Base-by-base conservation (phyloP, 2,888 invertebrate genomes). In the Drosophila quinaria region DNA sequence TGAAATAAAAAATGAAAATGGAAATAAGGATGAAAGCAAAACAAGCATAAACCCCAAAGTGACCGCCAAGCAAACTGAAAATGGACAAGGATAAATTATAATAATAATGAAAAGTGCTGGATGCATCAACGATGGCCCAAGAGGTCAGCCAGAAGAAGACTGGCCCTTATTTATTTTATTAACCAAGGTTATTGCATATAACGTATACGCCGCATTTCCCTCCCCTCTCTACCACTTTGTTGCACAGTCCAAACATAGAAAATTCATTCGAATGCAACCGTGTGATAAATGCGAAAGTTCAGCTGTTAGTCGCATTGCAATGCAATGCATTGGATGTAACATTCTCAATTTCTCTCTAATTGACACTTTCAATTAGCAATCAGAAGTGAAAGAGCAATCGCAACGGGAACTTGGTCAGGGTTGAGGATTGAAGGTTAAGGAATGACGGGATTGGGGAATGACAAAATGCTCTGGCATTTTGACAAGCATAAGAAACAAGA, bases 241-340 rank as follows among this genome's bases (percentile, higher is more conserved):
- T 22, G 22, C 22, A 17, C 1, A 11, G 5, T 13, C 19, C 10
- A 35, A 39, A 19, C 49, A 37, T 39, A 15, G 54, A 25, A 39
- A 19, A 15, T 31, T n/a, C 15, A 51, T 29, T 29, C 29, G 8
- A 11, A 31, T 29, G 58, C 46, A 29, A n/a, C 35, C 33, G 39
- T 68, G 46, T 47, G 25, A 76, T 76, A 84, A 84, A 84, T 84
- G 88, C 78, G 70, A 84, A 77, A 84, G 88, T 88, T 84, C 83
- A 54, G 74, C 51, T 58, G 58, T 31, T 11, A 46, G 19, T 37
- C 46, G 42, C 54, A 33, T 44, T 25, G 22, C 25, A 25, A 25
- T 29, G 25, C 25, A 25, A 25, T 17, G 58, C 31, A 19, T 47
- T 54, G 39, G 15, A 35, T 37, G n/a, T 46, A 46, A 62, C 55